Conservation (phyloP, 2,113 vertebrate genomes). For the Crotalus viridis region DNA sequence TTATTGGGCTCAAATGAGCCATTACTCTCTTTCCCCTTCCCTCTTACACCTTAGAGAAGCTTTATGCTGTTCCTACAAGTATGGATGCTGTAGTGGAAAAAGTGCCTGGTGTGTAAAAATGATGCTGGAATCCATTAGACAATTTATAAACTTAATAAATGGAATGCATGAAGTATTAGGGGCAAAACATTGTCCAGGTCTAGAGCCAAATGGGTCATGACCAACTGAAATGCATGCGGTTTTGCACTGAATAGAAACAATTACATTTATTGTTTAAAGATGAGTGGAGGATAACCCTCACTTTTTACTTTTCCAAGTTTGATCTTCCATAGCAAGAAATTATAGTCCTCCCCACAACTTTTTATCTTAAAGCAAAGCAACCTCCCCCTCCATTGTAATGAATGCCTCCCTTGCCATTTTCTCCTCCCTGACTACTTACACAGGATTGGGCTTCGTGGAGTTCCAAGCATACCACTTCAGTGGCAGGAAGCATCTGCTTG, state of each 20-base stretch:
- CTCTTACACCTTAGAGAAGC: background rate
- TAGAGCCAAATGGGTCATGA: background rate
- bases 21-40: background rate
- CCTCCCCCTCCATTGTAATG: no score
- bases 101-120: background rate
- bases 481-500: conserved; percentile 45
- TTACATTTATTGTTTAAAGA: background rate
- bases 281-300: background rate
- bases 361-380: background rate
- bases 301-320: background rate
- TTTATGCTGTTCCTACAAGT: background rate
- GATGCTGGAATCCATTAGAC: background rate
- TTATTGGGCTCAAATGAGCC: background rate
- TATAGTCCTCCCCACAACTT: background rate
- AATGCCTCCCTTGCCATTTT: background rate
- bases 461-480: conserved; percentile 63
- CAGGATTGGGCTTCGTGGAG: conserved; percentile 58
- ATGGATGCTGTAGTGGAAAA: background rate
- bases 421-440: conserved; percentile 63
- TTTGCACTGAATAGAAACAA: background rate
- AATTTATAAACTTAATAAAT: background rate
- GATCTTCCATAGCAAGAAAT: background rate
- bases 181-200: no score
- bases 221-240: background rate
- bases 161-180: background rate